phyloP scores from a whole-genome alignment of 2,113 vertebrate genomes.

The Rana temporaria region DNA sequence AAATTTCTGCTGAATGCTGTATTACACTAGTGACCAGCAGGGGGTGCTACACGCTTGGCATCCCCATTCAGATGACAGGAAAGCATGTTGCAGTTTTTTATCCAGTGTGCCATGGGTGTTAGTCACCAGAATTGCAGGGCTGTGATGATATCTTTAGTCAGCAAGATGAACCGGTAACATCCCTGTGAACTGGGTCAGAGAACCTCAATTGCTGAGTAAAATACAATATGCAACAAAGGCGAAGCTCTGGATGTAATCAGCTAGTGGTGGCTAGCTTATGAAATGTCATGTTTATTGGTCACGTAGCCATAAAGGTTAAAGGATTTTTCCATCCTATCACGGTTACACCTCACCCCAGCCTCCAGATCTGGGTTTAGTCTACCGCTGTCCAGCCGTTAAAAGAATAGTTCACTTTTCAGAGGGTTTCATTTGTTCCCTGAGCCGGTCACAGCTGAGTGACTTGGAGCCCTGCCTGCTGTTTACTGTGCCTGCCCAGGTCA shows the following conservation, averaged over 20 bases:
- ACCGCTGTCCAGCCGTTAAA: no score
- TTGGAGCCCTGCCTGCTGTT: no score
- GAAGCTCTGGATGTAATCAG: not conserved
- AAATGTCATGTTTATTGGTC: not conserved
- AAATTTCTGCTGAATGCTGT: not conserved
- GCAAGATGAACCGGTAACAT: not conserved
- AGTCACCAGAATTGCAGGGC: not conserved
- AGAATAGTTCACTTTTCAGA: no score
- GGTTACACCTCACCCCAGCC: no score
- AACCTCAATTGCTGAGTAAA: not conserved
- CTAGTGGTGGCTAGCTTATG: not conserved
- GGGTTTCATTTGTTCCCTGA: no score
- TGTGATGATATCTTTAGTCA: slow-evolving; percentile 28
- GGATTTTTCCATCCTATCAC: no score
- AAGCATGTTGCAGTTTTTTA: not conserved
- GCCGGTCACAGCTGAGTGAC: no score
- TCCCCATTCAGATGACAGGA: not conserved
- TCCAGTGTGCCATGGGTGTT: slow-evolving; percentile 13
- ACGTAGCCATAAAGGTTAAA: not conserved
- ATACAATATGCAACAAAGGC: not conserved
- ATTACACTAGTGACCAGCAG: slow-evolving; percentile 10
- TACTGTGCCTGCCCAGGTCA: no score
- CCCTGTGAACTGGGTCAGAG: slow-evolving; percentile 46
- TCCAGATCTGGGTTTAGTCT: no score
- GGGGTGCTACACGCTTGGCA: not conserved